Evolutionary conservation across 2,113 vertebrate species (phyloP), one percentile per base, ranked within the genome.

Genomic region (Halichoerus grypus): DNA sequence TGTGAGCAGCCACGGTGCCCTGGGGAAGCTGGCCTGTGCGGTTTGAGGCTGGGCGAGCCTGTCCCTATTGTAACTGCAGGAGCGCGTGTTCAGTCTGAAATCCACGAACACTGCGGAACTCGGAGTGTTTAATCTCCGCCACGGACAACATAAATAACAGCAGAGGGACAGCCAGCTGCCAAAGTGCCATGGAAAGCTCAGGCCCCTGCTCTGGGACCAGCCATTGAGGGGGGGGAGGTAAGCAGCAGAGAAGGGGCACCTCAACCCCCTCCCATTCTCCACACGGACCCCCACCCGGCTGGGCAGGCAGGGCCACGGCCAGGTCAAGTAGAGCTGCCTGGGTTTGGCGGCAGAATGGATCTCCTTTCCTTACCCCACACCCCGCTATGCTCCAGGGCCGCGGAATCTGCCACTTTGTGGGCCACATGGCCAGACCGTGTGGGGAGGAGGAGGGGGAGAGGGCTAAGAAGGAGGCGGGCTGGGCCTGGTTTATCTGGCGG

Each of bases 61-160:
- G 36, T 49, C 83, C 83, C 77, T 86, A 14, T 31, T 18, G 0
- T 59, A 76, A n/a, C 33, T 81, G 77, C 22, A 1, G 0, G 67
- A 95, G 81, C 71, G 14, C 10, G 1, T 93, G 97, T 97, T 96
- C 95, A 97, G 97, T 97, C 95, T 97, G 84, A 96, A 88, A 53
- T 87, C 76, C 59, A 33, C 7, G 59, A 94, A 26, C 16, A 21
- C 90, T 51, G 1, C 1, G 3, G 18, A 71, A 90, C 81, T 74
- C 57, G 22, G 51, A 55, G 42, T 39, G 2, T 71, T 93, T 96
- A 36, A 97, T 94, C 94, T 96, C 92, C 3, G n/a, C 88, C 42
- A 55, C 3, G 28, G 92, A 89, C 94, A 91, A 83, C 36, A 42
- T 67, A 97, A 96, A 95, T 89, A 97, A 86, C 28, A 39, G 69